phyloP scores from a whole-genome alignment of 2,888 invertebrate species.

The Metellina segmentata region DNA sequence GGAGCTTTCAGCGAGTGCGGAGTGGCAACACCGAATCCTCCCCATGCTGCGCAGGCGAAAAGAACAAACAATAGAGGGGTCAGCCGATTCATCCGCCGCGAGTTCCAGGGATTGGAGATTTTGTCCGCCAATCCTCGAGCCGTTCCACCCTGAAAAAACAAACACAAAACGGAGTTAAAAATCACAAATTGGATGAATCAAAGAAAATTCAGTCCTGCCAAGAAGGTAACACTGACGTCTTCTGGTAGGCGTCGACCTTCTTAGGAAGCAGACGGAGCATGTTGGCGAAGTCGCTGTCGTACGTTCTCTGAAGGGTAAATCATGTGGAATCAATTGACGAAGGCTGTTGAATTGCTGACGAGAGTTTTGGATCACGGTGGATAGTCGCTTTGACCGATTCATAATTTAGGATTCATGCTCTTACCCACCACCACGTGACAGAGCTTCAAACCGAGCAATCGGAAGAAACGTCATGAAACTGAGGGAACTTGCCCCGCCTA shows the following conservation, averaged over 20 bases:
- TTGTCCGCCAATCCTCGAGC: neutral
- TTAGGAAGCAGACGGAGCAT: too few relatives aligned
- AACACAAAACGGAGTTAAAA: neutral
- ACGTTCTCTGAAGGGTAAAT: too few relatives aligned
- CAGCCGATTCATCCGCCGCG: conserved; percentile 36
- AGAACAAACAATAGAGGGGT: neutral
- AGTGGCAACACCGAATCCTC: conserved; percentile 1
- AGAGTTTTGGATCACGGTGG: too few relatives aligned
- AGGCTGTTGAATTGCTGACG: too few relatives aligned
- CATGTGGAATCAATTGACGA: too few relatives aligned
- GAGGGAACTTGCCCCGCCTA: neutral
- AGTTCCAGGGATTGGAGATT: neutral
- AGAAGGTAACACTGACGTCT: too few relatives aligned
- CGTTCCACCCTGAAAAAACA: neutral
- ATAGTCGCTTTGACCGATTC: too few relatives aligned
- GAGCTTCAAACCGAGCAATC: too few relatives aligned
- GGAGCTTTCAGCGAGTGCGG: neutral
- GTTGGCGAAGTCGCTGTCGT: too few relatives aligned
- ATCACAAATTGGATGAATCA: neutral
- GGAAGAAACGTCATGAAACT: too few relatives aligned
- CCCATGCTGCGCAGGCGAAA: conserved; percentile 22
- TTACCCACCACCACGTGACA: too few relatives aligned
- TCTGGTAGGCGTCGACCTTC: neutral
- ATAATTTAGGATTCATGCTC: too few relatives aligned
- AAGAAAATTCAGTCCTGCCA: neutral